Evolutionary conservation across 2,888 invertebrate genomes (phyloP).

Genomic region (Agriotes lineatus): DNA sequence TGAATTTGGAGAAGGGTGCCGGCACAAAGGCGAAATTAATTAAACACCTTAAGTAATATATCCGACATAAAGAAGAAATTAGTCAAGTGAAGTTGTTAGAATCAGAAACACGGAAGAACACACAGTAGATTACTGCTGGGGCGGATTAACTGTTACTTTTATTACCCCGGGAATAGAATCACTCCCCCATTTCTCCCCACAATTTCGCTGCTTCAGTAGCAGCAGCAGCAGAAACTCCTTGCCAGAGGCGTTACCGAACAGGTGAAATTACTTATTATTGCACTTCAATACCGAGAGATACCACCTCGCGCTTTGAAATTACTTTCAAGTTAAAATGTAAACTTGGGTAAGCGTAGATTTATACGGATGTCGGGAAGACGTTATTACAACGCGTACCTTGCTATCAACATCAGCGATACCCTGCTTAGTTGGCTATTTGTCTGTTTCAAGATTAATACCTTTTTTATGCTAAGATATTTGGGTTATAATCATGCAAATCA

Average conservation of each 20-base stretch:
- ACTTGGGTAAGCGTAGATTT: conserved; percentile 10
- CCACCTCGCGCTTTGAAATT: conserved; percentile 13
- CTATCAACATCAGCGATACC: conserved; percentile 27
- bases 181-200: conserved; percentile 39
- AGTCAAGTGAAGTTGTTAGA: conserved; percentile 40
- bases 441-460: conserved; percentile 35
- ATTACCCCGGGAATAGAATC: conserved; percentile 42
- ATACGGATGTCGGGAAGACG: conserved; percentile 11
- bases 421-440: conserved; percentile 39
- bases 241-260: conserved; percentile 12
- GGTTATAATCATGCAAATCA: conserved; percentile 44
- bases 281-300: neutral
- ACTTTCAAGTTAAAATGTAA: conserved; percentile 8
- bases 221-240: neutral
- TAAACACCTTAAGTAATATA: conserved; percentile 8
- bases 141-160: conserved; percentile 46
- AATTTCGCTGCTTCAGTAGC: conserved; percentile 25
- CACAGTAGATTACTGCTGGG: conserved; percentile 43
- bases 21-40: no score
- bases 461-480: conserved; percentile 42
- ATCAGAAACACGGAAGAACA: conserved; percentile 38
- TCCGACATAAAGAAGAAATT: conserved; percentile 27
- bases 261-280: conserved; percentile 27
- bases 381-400: conserved; percentile 21
- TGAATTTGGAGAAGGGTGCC: no score